Evolutionary conservation across 2,888 invertebrate species (phyloP).

Genomic region (Teinopalpus imperialis): DNA sequence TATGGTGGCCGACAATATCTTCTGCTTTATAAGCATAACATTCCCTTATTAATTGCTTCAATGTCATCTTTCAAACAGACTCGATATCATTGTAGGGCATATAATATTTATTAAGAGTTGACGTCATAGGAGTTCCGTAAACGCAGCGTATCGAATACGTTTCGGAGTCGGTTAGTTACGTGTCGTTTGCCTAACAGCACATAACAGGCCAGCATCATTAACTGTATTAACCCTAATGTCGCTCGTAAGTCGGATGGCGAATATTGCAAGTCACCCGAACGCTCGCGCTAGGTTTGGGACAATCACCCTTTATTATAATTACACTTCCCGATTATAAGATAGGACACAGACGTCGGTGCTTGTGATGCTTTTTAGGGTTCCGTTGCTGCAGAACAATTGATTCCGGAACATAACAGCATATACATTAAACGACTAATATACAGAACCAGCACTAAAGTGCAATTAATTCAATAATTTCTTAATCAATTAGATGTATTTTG

Average conservation of each 20-base stretch:
- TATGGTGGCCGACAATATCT: too few relatives aligned
- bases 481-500: too few relatives aligned
- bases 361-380: slow-evolving; percentile 39
- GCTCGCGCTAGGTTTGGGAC: slow-evolving; percentile 35
- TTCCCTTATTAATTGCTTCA: too few relatives aligned
- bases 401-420: too few relatives aligned
- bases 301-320: slow-evolving; percentile 41
- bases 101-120: slow-evolving; percentile 31
- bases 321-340: slow-evolving; percentile 48
- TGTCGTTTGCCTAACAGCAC: slow-evolving; percentile 72
- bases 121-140: slow-evolving; percentile 56
- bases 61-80: too few relatives aligned
- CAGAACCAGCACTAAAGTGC: too few relatives aligned
- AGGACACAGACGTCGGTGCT: slow-evolving; percentile 44
- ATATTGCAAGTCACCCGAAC: slow-evolving; percentile 66
- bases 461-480: too few relatives aligned
- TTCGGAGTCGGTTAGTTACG: slow-evolving; percentile 73
- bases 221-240: slow-evolving; percentile 75
- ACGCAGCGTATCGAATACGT: slow-evolving; percentile 73
- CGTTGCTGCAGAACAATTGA: slow-evolving; percentile 22
- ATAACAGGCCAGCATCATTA: slow-evolving; percentile 75
- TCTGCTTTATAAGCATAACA: too few relatives aligned
- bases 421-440: too few relatives aligned
- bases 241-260: slow-evolving; percentile 53
- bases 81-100: too few relatives aligned